Evolutionary conservation across 2,797 vertebrate genomes (phyloP), one percentile per base, ranked within the genome.

Genomic region (Apogon talboti): DNA sequence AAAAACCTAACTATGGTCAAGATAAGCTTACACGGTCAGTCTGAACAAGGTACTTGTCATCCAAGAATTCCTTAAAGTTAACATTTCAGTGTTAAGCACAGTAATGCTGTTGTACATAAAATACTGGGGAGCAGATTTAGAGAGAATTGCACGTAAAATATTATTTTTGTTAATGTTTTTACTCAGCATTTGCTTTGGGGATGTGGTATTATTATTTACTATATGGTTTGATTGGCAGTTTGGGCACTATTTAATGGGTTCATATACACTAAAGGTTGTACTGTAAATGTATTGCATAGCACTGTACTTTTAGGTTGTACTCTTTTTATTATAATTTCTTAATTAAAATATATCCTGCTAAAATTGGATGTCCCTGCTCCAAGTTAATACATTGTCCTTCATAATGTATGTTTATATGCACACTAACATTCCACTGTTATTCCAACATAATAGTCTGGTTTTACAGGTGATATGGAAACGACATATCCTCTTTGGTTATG

Each of bases 251-350:
- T 91, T 86, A 83, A 82, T 63, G 48, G 48, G 48, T 76, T 82
- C 61, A 65, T 72, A 45, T 67, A 55, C 43, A 58, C 48, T 68
- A 40, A 76, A 78, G 28, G 51, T 55, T 87, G 53, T 87, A 85
- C 58, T 87, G 50, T 87, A 85, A 71, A 74, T 84, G 67, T 83
- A 73, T 72, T 87, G 49, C 57, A 57, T 81, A 79, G 64, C 65
- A 81, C 9, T 87, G 62, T 84, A 83, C 38, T 78, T 83, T 75
- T 91, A 76, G 64, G 67, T 81, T 89, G 76, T 87, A 82, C 53
- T 82, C 47, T 85, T 84, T 87, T 84, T 88, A 84, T 81, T 89
- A 87, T 91, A 45, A 88, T 89, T 92, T 91, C 78, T 64, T 88
- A 87, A 93, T 91, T 91, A 93, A 93, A 92, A 45, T 71, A 82